Percentiles rank a stretch among this genome's conserved stretches.
phyloP scores from a whole-genome alignment of 2,888 invertebrate genomes.

The Penaeus monodon region DNA sequence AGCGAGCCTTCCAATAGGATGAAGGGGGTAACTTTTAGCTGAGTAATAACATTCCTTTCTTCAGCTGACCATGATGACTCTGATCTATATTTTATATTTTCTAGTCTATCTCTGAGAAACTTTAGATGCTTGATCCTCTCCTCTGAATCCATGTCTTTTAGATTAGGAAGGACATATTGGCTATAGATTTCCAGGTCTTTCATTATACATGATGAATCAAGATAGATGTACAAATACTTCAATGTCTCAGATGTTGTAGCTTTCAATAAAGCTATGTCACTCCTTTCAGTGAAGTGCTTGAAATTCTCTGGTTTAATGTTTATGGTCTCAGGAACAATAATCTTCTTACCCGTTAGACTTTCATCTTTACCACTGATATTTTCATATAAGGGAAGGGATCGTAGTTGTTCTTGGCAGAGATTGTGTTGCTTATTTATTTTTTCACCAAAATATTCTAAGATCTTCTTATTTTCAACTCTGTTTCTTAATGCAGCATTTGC shows the following conservation, averaged over 20 bases:
- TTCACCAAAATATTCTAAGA: slow-evolving; percentile 19
- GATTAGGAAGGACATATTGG: slow-evolving; percentile 17
- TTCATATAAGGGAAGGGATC: not conserved
- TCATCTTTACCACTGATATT: not conserved
- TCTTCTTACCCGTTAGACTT: not conserved
- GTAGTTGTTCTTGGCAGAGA: not conserved
- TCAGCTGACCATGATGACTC: not conserved
- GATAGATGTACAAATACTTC: not conserved
- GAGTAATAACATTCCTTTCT: not conserved
- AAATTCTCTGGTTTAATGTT: not conserved
- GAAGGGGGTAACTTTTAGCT: slow-evolving; percentile 4
- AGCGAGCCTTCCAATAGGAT: not conserved
- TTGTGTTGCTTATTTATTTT: not conserved
- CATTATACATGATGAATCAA: slow-evolving; percentile 2
- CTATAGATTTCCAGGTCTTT: slow-evolving; percentile 12
- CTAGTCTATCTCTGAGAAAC: not conserved
- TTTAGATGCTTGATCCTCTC: not conserved
- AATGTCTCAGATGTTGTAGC: not conserved
- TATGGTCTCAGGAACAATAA: slow-evolving; percentile 8
- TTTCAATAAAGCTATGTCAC: not conserved
- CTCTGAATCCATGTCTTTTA: not conserved
- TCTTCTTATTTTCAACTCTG: not conserved
- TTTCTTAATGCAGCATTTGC: not conserved
- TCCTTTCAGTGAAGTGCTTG: not conserved
- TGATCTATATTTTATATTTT: not conserved